Conservation (phyloP, 2,797 vertebrate species). For the Enteromius unitaeniatus region DNA sequence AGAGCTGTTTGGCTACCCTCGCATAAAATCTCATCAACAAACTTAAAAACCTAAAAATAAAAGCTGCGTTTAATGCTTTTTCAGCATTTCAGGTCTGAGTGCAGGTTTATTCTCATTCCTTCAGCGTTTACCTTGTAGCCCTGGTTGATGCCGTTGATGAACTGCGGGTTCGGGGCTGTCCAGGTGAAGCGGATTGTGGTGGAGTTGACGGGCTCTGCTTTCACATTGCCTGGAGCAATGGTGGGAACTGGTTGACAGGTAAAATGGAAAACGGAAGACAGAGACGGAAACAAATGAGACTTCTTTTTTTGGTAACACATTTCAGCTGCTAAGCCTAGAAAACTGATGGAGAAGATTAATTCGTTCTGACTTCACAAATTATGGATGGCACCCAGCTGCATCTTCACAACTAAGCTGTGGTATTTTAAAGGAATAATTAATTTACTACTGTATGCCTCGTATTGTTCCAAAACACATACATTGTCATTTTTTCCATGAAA, state of each 20-base stretch:
- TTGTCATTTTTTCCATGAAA: neutral
- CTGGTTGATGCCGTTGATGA: conserved; percentile 99
- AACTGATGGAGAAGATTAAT: neutral
- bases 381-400: conserved; percentile 32
- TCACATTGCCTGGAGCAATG: conserved; percentile 90
- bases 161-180: conserved; percentile 96
- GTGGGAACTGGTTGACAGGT: conserved; percentile 86
- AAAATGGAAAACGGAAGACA: conserved; percentile 44
- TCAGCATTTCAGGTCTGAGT: neutral
- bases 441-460: neutral
- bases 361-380: neutral
- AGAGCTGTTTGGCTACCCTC: neutral
- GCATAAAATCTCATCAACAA: neutral
- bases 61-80: neutral
- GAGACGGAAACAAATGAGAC: conserved; percentile 19
- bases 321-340: neutral
- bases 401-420: conserved; percentile 30
- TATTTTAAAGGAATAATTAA: neutral
- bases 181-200: conserved; percentile 94
- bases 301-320: conserved; percentile 31
- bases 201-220: conserved; percentile 90
- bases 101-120: conserved; percentile 31
- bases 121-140: conserved; percentile 90
- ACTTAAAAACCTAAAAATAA: neutral
- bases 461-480: neutral